These are phyloP conservation scores for Mythimna ferrago DNA, from an alignment of 2,888 invertebrate species.

Conservation along the genomic window DNA sequence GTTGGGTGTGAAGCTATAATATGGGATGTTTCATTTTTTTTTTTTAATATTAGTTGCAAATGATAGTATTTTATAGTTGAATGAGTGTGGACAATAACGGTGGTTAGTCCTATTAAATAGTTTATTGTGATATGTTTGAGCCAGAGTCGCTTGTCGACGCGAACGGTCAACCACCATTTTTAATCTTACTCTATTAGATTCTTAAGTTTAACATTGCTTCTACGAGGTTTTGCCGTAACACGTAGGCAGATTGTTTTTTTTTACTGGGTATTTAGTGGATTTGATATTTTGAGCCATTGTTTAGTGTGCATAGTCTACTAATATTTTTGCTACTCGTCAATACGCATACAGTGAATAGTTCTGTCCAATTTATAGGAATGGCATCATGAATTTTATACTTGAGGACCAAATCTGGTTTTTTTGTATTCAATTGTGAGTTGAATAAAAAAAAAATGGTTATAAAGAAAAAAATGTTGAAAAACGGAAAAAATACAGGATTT, in stretches of 20 bases:
- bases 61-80: conserved; percentile 82
- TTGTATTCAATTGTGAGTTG: conserved; percentile 79
- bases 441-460: conserved; percentile 60
- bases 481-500: conserved; percentile 86
- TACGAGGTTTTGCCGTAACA: conserved; percentile 81
- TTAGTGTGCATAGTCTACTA: conserved; percentile 87
- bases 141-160: conserved; percentile 65
- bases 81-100: conserved; percentile 88
- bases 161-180: conserved; percentile 78
- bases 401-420: conserved; percentile 87
- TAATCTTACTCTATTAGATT: conserved; percentile 83
- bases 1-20: conserved; percentile 73
- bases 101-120: conserved; percentile 79
- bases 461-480: conserved; percentile 44
- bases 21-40: conserved; percentile 64
- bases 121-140: conserved; percentile 82
- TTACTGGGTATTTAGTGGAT: conserved; percentile 88
- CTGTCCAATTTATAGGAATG: conserved; percentile 88
- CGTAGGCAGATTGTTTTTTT: conserved; percentile 76
- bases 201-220: conserved; percentile 86
- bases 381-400: conserved; percentile 87
- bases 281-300: conserved; percentile 87
- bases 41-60: conserved; percentile 83
- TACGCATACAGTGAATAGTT: conserved; percentile 79
- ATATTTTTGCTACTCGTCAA: conserved; percentile 89